Base-by-base conservation (phyloP, 1,140 invertebrate species). In the Melipona quadrifasciata region DNA sequence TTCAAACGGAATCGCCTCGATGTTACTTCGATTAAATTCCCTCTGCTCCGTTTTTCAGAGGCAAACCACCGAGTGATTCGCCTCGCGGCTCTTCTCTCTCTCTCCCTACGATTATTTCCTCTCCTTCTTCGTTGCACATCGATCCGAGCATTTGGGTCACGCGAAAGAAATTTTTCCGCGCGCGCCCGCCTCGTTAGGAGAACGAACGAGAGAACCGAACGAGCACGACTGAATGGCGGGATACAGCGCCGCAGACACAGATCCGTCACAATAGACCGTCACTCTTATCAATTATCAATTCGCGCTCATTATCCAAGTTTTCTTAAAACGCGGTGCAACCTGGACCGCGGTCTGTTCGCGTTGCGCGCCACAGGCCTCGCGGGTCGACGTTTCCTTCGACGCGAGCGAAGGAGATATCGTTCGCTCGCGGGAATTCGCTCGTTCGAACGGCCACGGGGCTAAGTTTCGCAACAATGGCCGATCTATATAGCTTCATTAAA, bases 401-500 rank as follows among this genome's bases (percentile, higher is more conserved):
- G 16, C 2, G 8, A n/a, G 16, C 14, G 27, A 8, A 57, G 19
- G 34, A 31, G 34, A 67, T 53, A 64, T 71, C 39, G 27, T 47
- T 47, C 67, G 67, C 6, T 39, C n/a, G 39, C 57, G 58, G 53
- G n/a, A 80, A 76, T 67, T 71, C 83, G 83, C 81, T 77, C 78
- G 84, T 87, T 85, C 86, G 85, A 88, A 80, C 65, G 31, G 72
- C 70, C 72, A 47, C 65, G 11, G 51, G 47, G 68, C 67, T 78
- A 75, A 83, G 85, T 80, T 89, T 76, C 89, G 80, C 80, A 68
- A 90, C 83, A 87, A 90, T 90, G 83, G 79, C 86, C 39, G 88
- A 84, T 71, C 86, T 88, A 88, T 90, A 90, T 90, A 88, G 86
- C 89, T 90, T 90, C 89, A 90, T 90, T 90, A 90, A 90, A 90